Base-by-base conservation (phyloP, 2,888 invertebrate genomes). In the Lathronympha strigana region DNA sequence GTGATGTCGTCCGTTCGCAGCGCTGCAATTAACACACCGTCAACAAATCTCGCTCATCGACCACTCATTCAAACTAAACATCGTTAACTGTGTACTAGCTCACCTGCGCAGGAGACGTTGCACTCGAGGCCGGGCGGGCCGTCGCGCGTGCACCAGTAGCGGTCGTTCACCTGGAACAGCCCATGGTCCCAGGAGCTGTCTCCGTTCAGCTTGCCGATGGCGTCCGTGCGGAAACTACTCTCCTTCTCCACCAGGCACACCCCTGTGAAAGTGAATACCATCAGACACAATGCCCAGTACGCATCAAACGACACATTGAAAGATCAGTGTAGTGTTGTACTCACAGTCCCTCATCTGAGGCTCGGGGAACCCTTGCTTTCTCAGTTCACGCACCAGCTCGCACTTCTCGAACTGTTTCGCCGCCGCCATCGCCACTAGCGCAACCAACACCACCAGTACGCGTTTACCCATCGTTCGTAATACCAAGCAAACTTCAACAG, bases 231-330 rank as follows among this genome's bases (percentile, higher is more conserved):
- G 25, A 85, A 79, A 0, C 76, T 73, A 67, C 90, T 90, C 71
- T 90, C 90, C 9, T 78, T 76, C 71, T 87, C 81, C 8, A 84
- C 81, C 38, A 91, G 70, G 66, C 91, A 91, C 11, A 90, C 77
- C 91, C 90, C 82, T 82, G 62, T 8, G 62, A 57, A 13, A n/a
- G 38, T 6, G 11, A n/a, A 53, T 31, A 0, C 2, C 50, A 28
- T 51, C 2, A 31, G 50, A 19, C 2, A 2, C 17, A 2, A 17
- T 19, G 15, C 15, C 13, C 25, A 25, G n/a, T 25, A 11, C 5
- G 15, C 6, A 40, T 15, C 25, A 25, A 25, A 25, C n/a, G n/a
- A n/a, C 25, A 4, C 25, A 25, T 25, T 3, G 6, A 25, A 25
- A 25, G 6, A 6, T 4, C 6, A 25, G 25, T 25, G 25, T 25